Evolutionary conservation across 2,797 vertebrate genomes (phyloP).

Genomic region (Lophius americanus): DNA sequence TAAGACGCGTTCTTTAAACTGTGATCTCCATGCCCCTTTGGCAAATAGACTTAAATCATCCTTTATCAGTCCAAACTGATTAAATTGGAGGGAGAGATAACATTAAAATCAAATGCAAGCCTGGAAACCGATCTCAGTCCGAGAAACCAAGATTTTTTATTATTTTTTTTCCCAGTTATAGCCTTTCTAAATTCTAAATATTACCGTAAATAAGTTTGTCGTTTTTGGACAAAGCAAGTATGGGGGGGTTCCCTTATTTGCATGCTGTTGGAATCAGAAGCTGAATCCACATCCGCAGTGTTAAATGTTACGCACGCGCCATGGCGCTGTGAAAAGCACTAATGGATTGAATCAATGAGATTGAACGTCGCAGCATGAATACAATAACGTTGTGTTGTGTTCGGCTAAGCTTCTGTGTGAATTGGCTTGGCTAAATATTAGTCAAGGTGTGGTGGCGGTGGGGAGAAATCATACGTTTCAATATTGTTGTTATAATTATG

Average conservation of each 20-base stretch:
- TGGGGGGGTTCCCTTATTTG: conserved; percentile 9
- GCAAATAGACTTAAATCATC: conserved; percentile 1
- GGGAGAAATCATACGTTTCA: neutral
- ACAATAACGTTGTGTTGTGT: conserved; percentile 82
- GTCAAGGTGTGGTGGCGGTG: neutral
- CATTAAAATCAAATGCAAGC: neutral
- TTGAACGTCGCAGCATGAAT: conserved; percentile 81
- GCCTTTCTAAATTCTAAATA: neutral
- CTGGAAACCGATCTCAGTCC: neutral
- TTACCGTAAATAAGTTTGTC: neutral
- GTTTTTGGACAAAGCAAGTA: neutral
- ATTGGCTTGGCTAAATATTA: conserved; percentile 24
- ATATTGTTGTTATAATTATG: neutral
- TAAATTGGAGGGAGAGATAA: neutral
- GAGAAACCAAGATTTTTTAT: neutral
- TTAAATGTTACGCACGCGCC: conserved; percentile 63
- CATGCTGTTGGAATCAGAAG: conserved; percentile 62
- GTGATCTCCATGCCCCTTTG: conserved; percentile 43
- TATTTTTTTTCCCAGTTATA: too few relatives aligned
- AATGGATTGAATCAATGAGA: conserved; percentile 83
- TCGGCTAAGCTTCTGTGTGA: conserved; percentile 58
- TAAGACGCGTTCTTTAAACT: conserved; percentile 29
- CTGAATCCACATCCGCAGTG: conserved; percentile 82
- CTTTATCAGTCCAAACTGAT: conserved; percentile 14
- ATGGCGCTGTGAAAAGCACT: conserved; percentile 63